Conservation (phyloP, 1,140 invertebrate genomes). For the Ceratosolen solmsi region DNA sequence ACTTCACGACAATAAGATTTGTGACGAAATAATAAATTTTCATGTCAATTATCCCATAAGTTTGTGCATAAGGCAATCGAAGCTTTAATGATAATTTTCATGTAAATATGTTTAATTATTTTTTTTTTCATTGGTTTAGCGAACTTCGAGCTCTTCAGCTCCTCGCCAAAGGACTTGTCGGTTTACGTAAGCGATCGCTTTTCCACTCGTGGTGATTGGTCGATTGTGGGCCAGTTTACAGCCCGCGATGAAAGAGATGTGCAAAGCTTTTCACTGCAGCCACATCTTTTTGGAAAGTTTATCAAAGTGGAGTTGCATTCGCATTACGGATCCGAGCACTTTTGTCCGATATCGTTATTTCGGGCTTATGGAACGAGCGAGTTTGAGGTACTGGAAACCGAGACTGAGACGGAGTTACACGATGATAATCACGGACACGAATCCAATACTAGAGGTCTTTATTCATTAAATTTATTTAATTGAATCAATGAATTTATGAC, state of each 20-base stretch:
- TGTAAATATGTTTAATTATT: too few species aligned
- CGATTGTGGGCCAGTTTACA: conserved; percentile 87
- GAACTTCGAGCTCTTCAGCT: conserved; percentile 98
- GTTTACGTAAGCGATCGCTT: conserved; percentile 92
- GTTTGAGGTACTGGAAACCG: conserved; percentile 89
- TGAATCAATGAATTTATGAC: too few species aligned
- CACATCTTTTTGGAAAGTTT: conserved; percentile 93
- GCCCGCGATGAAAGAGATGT: conserved; percentile 90
- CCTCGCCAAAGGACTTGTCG: conserved; percentile 92
- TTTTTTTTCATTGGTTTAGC: conserved; percentile 71
- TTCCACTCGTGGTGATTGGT: conserved; percentile 95
- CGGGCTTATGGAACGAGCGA: conserved; percentile 93
- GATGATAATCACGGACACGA: conserved; percentile 65
- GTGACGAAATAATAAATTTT: too few species aligned
- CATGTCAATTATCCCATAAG: too few species aligned
- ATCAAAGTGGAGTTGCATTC: conserved; percentile 92
- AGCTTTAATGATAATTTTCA: too few species aligned
- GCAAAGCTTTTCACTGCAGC: conserved; percentile 88
- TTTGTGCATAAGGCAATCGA: too few species aligned
- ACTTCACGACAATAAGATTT: too few species aligned
- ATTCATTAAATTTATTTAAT: too few species aligned
- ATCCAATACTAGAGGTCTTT: conserved; percentile 9
- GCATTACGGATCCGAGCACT: conserved; percentile 97
- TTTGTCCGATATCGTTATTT: conserved; percentile 95
- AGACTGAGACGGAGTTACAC: conserved; percentile 76